These are phyloP conservation scores for Drymodes brunneopygia DNA, from an alignment of 2,113 vertebrate species.

Conservation along the genomic window DNA sequence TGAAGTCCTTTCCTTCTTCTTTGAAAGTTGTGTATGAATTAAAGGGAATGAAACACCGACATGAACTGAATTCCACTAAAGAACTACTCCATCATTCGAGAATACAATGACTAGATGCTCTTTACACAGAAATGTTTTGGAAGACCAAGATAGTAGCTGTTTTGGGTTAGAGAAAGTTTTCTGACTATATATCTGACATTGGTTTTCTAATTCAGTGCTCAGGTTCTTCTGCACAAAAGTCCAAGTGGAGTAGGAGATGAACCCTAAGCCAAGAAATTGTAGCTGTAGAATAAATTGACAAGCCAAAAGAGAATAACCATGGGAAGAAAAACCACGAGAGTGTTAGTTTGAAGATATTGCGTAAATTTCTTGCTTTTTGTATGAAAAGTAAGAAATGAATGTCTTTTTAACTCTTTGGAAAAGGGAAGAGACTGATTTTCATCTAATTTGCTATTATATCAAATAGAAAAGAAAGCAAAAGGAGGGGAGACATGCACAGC, in stretches of 20 bases:
- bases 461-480: background rate
- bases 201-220: background rate
- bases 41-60: background rate
- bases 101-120: background rate
- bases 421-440: background rate
- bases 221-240: background rate
- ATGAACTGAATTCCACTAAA: background rate
- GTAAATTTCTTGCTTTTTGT: background rate
- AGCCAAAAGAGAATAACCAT: background rate
- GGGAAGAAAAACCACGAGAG: background rate
- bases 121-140: background rate
- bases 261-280: background rate
- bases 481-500: background rate
- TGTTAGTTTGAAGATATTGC: background rate
- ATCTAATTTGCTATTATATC: background rate
- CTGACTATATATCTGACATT: background rate
- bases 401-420: background rate
- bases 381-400: background rate
- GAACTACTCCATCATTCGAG: background rate
- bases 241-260: background rate
- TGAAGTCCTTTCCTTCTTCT: background rate
- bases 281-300: background rate
- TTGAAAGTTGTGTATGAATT: background rate
- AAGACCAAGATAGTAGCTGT: background rate
- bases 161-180: background rate